Evolutionary conservation across 2,113 vertebrate species (phyloP).

Genomic region (Cebidichthys violaceus): DNA sequence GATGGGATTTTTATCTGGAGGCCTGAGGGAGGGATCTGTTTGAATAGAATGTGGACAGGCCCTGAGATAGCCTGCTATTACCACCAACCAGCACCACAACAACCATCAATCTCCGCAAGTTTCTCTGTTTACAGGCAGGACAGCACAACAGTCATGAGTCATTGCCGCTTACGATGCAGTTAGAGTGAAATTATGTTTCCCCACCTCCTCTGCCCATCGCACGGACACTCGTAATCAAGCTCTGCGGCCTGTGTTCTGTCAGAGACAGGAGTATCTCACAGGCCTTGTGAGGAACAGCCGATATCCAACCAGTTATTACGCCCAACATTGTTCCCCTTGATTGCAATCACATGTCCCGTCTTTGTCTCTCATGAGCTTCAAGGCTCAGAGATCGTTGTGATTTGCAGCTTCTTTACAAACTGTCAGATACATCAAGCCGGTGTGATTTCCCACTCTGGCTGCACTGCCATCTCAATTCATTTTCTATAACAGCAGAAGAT

Average conservation of each 20-base stretch:
- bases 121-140: constrained; percentile 67
- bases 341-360: constrained; percentile 73
- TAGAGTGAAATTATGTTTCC: constrained; percentile 55
- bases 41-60: constrained; percentile 72
- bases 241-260: constrained; percentile 35
- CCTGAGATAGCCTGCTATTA: constrained; percentile 76
- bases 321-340: constrained; percentile 62
- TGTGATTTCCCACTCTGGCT: constrained; percentile 58
- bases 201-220: constrained; percentile 26
- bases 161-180: constrained; percentile 60
- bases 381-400: constrained; percentile 42
- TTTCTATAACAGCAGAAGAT: constrained; percentile 55
- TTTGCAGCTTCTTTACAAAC: constrained; percentile 43
- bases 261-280: constrained; percentile 31
- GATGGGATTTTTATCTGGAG: constrained; percentile 79
- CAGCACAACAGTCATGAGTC: constrained; percentile 61
- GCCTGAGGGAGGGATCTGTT: constrained; percentile 76
- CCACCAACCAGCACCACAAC: constrained; percentile 55
- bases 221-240: constrained; percentile 62
- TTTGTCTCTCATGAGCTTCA: constrained; percentile 52
- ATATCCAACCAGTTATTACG: constrained; percentile 69
- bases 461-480: constrained; percentile 58
- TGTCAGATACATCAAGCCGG: constrained; percentile 34
- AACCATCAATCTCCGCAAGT: constrained; percentile 72
- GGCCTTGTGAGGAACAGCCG: constrained; percentile 36